Base-by-base conservation (phyloP, 92 coral and sea anemone species). In the Heteractis magnifica region DNA sequence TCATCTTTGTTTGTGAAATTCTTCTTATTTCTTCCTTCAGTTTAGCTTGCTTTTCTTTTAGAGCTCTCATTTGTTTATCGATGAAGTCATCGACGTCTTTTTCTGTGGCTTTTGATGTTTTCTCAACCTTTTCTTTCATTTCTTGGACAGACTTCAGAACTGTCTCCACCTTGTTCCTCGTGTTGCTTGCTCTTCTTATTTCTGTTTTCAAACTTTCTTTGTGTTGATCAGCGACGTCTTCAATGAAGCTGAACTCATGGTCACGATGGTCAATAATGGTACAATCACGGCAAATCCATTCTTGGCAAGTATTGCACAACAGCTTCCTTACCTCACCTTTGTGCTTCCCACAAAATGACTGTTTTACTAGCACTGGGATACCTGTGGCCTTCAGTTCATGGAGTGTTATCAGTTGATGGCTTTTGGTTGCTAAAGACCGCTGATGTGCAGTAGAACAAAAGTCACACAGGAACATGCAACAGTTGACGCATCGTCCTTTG, bases 391-490 rank as follows among this genome's bases (percentile, higher is more conserved):
- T 91, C 4, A 91, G 82, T 10, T 91, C 94, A 5, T 87, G 85
- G 70, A 89, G 51, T 53, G 94, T 80, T 52, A 85, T 56, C 50
- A 89, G 65, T 70, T 86, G 56, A 34, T 91, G 92, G 7, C 71
- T 59, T 49, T 70, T 89, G 16, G 76, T n/a, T 51, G 87, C 72
- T 13, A 20, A 49, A 55, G 83, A 73, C 72, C 92, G 64, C 60
- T 80, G 85, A 58, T 91, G 94, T 14, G 90, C 88, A 58, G 86
- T 78, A 18, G 80, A 77, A 74, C 94, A 91, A 53, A 71, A 79
- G 26, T 82, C 60, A 73, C 94, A 91, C 91, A 91, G 10, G 87
- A 88, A 88, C 65, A 77, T 68, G 0, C 81, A 62, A 79, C 94
- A 88, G 52, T 76, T 79, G 16, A 70, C 78, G 51, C 94, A 91